Evolutionary conservation across 2,888 invertebrate species (phyloP).

Genomic region (Drosophila nigritarsus): DNA sequence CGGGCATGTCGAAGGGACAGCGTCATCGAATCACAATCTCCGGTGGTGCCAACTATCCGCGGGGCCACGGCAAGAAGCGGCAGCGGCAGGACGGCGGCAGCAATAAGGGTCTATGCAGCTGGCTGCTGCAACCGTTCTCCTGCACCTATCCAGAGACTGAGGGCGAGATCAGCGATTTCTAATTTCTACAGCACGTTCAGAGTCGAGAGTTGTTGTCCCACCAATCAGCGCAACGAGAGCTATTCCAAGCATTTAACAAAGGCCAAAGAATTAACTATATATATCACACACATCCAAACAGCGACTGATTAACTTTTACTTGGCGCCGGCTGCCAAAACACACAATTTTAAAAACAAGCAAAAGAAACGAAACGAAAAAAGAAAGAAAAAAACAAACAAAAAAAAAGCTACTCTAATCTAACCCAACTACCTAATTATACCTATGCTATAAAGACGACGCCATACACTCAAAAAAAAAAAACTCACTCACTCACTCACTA

Average conservation of each 20-base stretch:
- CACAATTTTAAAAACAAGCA: conserved; percentile 49
- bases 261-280: conserved; percentile 47
- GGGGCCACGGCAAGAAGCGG: conserved; percentile 82
- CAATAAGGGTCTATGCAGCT: conserved; percentile 89
- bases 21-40: conserved; percentile 82
- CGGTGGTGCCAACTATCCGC: conserved; percentile 58
- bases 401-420: conserved; percentile 62
- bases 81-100: conserved; percentile 89
- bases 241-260: conserved; percentile 59
- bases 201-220: conserved; percentile 43
- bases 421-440: conserved; percentile 72
- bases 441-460: conserved; percentile 64
- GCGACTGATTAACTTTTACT: conserved; percentile 78
- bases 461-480: conserved; percentile 47
- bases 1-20: conserved; percentile 86
- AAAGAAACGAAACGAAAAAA: conserved; percentile 12
- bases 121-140: conserved; percentile 91
- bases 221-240: conserved; percentile 57
- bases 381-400: background rate
- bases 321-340: conserved; percentile 66
- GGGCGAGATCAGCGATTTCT: conserved; percentile 89
- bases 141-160: conserved; percentile 91
- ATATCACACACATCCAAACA: conserved; percentile 45
- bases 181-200: conserved; percentile 29
- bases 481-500: conserved; percentile 61